phyloP scores from a whole-genome alignment of 2,888 invertebrate species.

The Euzophera pinguis region DNA sequence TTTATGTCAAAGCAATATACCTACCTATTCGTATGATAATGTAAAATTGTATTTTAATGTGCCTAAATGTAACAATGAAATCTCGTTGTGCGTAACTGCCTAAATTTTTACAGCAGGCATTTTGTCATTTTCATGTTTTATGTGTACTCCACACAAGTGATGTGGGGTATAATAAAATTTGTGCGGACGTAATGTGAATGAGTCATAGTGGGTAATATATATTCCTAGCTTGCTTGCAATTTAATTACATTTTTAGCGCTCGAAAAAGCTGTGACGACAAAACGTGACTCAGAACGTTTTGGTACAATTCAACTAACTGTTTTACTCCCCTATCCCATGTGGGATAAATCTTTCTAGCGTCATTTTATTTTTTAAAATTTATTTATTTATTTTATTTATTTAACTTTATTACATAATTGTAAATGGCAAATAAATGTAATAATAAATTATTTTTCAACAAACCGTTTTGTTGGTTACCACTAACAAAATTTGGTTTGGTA shows the following conservation, averaged over 20 bases:
- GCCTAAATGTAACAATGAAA: constrained; percentile 39
- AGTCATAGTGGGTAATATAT: constrained; percentile 6
- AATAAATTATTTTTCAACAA: no score
- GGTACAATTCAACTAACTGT: constrained; percentile 7
- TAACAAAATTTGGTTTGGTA: no score
- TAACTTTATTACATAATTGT: no score
- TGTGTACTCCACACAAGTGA: constrained; percentile 14
- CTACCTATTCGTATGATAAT: no score
- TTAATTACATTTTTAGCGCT: constrained; percentile 8
- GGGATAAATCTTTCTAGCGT: background rate
- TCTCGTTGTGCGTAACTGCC: constrained; percentile 22
- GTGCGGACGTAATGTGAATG: constrained; percentile 7
- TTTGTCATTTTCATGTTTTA: constrained; percentile 33
- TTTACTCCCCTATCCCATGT: constrained; percentile 2
- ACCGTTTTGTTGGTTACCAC: no score
- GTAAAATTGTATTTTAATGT: constrained; percentile 17
- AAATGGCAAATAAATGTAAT: no score
- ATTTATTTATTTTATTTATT: background rate
- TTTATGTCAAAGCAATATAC: no score
- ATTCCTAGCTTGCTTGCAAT: constrained; percentile 9
- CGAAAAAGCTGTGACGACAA: constrained; percentile 10
- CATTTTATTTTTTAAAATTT: background rate
- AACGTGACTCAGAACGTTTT: constrained; percentile 6
- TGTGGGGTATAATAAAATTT: constrained; percentile 22
- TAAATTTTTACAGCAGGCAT: constrained; percentile 39